Conservation (phyloP, 1,140 invertebrate species). For the Lordiphosa collinella region DNA sequence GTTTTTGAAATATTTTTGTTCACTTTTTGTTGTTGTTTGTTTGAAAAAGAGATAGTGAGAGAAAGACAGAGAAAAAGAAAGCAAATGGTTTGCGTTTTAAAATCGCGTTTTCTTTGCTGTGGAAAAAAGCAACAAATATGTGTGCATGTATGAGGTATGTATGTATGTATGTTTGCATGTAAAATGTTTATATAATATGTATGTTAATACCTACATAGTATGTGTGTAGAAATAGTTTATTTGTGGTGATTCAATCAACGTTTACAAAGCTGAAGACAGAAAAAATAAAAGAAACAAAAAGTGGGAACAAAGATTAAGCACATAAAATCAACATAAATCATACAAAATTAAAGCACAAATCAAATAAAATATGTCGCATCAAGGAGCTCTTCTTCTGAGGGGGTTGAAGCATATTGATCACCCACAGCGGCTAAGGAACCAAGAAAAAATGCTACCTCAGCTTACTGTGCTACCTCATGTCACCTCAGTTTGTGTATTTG, state of each 20-base stretch:
- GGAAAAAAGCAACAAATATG: slow-evolving; percentile 1
- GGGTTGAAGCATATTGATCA: too few species aligned
- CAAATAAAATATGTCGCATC: too few species aligned
- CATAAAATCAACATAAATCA: slow-evolving; percentile 13
- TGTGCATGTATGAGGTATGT: slow-evolving; percentile 3
- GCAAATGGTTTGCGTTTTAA: slow-evolving; percentile 1
- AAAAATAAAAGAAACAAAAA: slow-evolving; percentile 19
- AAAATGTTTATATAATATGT: not conserved
- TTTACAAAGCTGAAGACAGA: slow-evolving; percentile 39
- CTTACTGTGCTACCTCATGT: too few species aligned
- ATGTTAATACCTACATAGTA: not conserved
- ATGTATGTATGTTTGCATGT: slow-evolving; percentile 2
- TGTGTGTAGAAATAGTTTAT: slow-evolving; percentile 2
- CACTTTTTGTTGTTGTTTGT: slow-evolving; percentile 17
- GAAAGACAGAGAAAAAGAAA: slow-evolving; percentile 12
- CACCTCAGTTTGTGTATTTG: too few species aligned
- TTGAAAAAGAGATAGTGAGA: slow-evolving; percentile 40
- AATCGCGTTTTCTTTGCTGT: not conserved
- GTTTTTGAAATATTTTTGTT: slow-evolving; percentile 15
- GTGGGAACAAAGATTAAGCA: too few species aligned
- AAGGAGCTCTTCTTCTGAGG: too few species aligned
- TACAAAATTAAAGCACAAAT: slow-evolving; percentile 12
- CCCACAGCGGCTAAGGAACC: too few species aligned
- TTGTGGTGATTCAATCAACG: slow-evolving; percentile 23
- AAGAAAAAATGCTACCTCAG: too few species aligned